Conservation (phyloP, 2,888 invertebrate species). For the Yponomeuta malinellus region DNA sequence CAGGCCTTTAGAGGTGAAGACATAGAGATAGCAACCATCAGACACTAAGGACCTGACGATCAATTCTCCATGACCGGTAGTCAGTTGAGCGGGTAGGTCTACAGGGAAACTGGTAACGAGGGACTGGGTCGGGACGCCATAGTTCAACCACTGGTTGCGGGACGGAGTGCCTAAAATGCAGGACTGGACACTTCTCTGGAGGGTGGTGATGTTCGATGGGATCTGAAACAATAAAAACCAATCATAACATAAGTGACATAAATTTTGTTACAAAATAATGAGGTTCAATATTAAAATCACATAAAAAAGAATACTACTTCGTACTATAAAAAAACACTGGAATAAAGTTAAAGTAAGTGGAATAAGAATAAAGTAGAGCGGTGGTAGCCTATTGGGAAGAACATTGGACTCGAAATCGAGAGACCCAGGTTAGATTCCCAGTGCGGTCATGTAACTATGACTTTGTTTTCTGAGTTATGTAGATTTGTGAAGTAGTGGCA, state of each 20-base stretch:
- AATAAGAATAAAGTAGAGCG: no score
- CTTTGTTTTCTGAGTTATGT: no score
- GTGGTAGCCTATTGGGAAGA: no score
- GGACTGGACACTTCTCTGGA: slow-evolving; percentile 93
- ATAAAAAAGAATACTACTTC: no score
- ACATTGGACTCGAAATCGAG: no score
- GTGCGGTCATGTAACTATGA: no score
- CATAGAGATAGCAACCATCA: slow-evolving; percentile 93
- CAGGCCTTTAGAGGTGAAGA: slow-evolving; percentile 89
- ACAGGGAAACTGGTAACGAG: slow-evolving; percentile 81
- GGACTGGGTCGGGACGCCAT: slow-evolving; percentile 88
- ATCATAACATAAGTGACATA: neutral
- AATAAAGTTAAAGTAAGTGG: no score
- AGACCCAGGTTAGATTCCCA: no score
- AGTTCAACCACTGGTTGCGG: slow-evolving; percentile 91
- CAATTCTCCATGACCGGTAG: slow-evolving; percentile 49
- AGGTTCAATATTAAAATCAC: no score
- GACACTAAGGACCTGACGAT: slow-evolving; percentile 82
- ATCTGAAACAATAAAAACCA: slow-evolving; percentile 63
- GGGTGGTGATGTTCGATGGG: slow-evolving; percentile 87
- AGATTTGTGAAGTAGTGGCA: no score
- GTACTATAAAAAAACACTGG: no score
- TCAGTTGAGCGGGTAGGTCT: slow-evolving; percentile 48
- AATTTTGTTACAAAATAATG: no score
- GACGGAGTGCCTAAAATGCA: slow-evolving; percentile 89